These are phyloP conservation scores for Schizotus pectinicornis DNA, from an alignment of 2,888 invertebrate genomes.

Conservation along the genomic window DNA sequence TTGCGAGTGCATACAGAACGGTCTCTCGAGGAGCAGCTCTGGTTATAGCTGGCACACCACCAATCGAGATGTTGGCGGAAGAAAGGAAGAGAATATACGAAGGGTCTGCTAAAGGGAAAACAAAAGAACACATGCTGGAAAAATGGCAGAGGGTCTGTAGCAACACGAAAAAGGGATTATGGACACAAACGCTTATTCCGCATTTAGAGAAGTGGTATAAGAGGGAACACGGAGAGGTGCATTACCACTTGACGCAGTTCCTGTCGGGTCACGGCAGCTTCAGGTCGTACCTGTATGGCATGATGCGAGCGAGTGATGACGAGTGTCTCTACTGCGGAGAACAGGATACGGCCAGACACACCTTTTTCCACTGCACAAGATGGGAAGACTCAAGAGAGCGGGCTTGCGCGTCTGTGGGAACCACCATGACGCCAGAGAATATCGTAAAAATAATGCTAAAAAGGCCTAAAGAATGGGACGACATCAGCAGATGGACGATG, in stretches of 20 bases:
- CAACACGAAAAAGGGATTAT: neutral
- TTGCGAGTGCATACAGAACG: neutral
- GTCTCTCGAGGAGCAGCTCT: neutral
- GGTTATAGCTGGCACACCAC: neutral
- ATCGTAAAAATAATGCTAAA: too few species aligned
- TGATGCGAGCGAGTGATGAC: neutral
- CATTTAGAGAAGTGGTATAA: too few species aligned
- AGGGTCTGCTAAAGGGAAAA: neutral
- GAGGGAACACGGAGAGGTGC: too few species aligned
- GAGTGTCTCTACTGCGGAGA: slow-evolving; percentile 12
- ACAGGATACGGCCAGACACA: slow-evolving; percentile 10
- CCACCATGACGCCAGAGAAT: too few species aligned
- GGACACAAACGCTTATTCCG: too few species aligned
- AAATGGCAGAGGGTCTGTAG: slow-evolving; percentile 24
- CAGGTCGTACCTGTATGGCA: slow-evolving; percentile 3
- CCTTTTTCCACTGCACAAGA: neutral
- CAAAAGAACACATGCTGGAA: neutral
- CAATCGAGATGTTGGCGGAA: neutral
- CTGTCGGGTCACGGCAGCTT: slow-evolving; percentile 9
- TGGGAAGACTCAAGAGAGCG: neutral
- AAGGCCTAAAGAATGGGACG: too few species aligned
- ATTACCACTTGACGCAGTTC: slow-evolving; percentile 5
- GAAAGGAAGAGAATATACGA: neutral
- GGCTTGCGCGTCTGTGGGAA: neutral
- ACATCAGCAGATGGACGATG: too few species aligned